phyloP scores from a whole-genome alignment of 2,888 invertebrate genomes.

The Agrochola lychnidis region DNA sequence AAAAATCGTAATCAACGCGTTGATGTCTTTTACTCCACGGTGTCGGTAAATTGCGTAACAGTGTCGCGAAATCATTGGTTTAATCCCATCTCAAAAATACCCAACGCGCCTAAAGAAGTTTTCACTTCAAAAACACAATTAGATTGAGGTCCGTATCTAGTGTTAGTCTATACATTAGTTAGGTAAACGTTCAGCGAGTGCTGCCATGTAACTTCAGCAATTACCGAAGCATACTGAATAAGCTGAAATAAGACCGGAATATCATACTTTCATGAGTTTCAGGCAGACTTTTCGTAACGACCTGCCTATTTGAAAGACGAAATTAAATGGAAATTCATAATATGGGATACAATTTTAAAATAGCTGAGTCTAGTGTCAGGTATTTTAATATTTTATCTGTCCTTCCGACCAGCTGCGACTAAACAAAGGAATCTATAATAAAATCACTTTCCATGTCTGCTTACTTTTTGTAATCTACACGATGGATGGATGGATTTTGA shows the following conservation, averaged over 20 bases:
- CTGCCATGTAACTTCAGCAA: not conserved
- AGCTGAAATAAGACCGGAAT: constrained; percentile 1
- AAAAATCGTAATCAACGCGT: too few relatives aligned
- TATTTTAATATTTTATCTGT: not conserved
- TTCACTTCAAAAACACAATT: too few relatives aligned
- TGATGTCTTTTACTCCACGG: too few relatives aligned
- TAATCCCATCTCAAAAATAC: too few relatives aligned
- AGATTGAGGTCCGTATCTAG: not conserved
- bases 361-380: not conserved
- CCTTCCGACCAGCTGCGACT: not conserved
- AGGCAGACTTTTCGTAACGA: not conserved
- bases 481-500: too few relatives aligned
- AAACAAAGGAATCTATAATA: not conserved
- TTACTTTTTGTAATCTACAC: not conserved
- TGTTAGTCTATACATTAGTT: not conserved
- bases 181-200: not conserved
- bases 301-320: not conserved
- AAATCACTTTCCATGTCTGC: not conserved
- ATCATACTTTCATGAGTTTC: constrained; percentile 1
- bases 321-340: not conserved
- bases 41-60: too few relatives aligned
- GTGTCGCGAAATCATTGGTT: too few relatives aligned
- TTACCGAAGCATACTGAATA: constrained; percentile 11
- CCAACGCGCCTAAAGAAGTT: too few relatives aligned
- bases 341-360: not conserved